Evolutionary conservation across 2,113 vertebrate genomes (phyloP).

Genomic region (Clupea harengus): DNA sequence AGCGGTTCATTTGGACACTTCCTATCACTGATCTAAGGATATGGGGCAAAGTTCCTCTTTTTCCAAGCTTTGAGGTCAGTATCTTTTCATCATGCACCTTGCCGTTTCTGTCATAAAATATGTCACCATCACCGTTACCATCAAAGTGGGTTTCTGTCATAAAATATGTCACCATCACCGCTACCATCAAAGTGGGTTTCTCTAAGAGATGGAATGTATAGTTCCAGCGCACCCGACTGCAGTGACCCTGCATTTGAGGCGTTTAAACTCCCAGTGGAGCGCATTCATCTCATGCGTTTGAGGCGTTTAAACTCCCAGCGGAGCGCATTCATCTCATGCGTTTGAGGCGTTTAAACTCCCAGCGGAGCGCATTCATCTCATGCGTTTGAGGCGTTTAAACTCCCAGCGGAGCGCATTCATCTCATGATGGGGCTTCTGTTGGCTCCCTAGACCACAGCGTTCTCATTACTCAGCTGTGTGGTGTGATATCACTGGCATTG

Average conservation of each 20-base stretch:
- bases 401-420: not conserved
- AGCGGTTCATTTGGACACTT: not conserved
- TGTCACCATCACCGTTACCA: not conserved
- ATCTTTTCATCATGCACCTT: not conserved
- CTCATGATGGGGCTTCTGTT: not conserved
- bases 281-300: not conserved
- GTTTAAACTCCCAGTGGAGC: not conserved
- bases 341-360: not conserved
- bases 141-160: not conserved
- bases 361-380: not conserved
- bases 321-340: not conserved
- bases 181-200: not conserved
- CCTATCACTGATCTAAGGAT: not conserved
- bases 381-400: not conserved
- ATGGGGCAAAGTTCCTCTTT: not conserved
- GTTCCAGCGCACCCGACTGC: not conserved
- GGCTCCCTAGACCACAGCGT: not conserved
- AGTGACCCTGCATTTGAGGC: not conserved
- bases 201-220: not conserved
- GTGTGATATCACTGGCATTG: not conserved
- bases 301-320: not conserved
- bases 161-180: not conserved
- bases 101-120: not conserved
- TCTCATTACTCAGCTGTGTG: not conserved
- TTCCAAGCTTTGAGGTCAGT: not conserved